These are phyloP conservation scores for Gobiocypris rarus DNA, from an alignment of 2,113 vertebrate species.

Conservation along the genomic window DNA sequence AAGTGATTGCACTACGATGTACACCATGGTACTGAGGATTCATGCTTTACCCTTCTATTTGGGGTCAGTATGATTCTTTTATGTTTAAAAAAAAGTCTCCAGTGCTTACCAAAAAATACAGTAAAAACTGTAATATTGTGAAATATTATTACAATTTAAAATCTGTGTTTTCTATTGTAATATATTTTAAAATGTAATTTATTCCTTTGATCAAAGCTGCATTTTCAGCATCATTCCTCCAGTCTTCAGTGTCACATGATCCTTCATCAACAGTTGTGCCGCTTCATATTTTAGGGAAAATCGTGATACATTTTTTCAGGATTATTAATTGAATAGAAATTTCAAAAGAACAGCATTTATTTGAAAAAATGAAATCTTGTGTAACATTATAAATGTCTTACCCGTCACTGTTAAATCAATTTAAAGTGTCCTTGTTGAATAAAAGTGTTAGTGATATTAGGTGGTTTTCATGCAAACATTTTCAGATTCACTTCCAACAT, in stretches of 20 bases:
- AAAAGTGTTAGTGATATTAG: not conserved
- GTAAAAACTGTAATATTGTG: no score
- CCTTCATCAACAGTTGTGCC: not conserved
- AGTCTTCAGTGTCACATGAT: not conserved
- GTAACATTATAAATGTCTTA: not conserved
- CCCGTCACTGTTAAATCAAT: not conserved
- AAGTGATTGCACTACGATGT: not conserved
- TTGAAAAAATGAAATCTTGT: no score
- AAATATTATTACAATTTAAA: not conserved
- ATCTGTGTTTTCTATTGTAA: not conserved
- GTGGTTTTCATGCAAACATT: not conserved
- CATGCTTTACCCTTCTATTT: not conserved
- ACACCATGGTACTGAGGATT: not conserved
- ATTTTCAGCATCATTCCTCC: not conserved
- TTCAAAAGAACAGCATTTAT: not conserved
- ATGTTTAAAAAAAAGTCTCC: not conserved
- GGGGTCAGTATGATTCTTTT: no score
- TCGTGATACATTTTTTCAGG: not conserved
- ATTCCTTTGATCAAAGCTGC: not conserved
- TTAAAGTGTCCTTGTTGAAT: not conserved
- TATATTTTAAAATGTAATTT: not conserved
- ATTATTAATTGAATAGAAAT: not conserved
- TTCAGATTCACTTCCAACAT: not conserved
- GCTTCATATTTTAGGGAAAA: not conserved
- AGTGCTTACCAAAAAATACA: not conserved